phyloP scores from a whole-genome alignment of 2,888 invertebrate species.

The Drosophila atripex region DNA sequence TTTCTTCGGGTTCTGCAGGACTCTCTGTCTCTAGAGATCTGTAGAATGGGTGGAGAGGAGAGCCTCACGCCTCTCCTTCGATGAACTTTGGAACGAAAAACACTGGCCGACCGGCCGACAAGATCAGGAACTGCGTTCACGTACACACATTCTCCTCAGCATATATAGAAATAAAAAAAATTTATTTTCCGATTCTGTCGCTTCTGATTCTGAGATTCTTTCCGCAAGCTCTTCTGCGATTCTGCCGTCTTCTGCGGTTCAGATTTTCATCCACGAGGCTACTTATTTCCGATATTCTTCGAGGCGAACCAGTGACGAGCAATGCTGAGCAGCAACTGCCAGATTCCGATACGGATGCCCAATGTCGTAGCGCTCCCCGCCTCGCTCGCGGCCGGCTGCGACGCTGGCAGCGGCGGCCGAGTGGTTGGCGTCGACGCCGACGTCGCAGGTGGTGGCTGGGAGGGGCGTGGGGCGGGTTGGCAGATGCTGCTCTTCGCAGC shows the following conservation, averaged over 20 bases:
- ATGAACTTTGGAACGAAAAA: conserved; percentile 32
- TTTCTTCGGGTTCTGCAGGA: conserved; percentile 7
- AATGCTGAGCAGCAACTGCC: conserved; percentile 43
- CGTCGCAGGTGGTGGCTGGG: conserved; percentile 7
- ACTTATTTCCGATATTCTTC: conserved; percentile 12
- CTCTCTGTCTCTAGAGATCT: background rate
- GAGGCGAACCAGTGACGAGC: conserved; percentile 36
- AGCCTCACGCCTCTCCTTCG: conserved; percentile 10
- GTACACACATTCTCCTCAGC: conserved; percentile 18
- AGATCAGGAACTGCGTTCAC: conserved; percentile 35
- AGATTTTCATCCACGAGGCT: conserved; percentile 6
- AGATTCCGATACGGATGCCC: conserved; percentile 20
- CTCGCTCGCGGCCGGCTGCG: conserved; percentile 13
- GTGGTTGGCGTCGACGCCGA: background rate
- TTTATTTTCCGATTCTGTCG: conserved; percentile 14
- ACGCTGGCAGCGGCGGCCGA: background rate
- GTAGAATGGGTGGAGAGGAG: too few relatives aligned
- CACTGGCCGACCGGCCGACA: conserved; percentile 39
- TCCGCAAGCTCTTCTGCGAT: background rate
- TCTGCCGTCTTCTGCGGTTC: conserved; percentile 14
- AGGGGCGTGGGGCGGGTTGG: background rate
- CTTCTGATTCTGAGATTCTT: conserved; percentile 9
- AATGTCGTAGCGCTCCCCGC: conserved; percentile 14
- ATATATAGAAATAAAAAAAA: conserved; percentile 23
- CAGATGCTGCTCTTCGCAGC: conserved; percentile 2